These are phyloP conservation scores for Oncorhynchus nerka DNA, from an alignment of 2,113 vertebrate species.

Conservation along the genomic window DNA sequence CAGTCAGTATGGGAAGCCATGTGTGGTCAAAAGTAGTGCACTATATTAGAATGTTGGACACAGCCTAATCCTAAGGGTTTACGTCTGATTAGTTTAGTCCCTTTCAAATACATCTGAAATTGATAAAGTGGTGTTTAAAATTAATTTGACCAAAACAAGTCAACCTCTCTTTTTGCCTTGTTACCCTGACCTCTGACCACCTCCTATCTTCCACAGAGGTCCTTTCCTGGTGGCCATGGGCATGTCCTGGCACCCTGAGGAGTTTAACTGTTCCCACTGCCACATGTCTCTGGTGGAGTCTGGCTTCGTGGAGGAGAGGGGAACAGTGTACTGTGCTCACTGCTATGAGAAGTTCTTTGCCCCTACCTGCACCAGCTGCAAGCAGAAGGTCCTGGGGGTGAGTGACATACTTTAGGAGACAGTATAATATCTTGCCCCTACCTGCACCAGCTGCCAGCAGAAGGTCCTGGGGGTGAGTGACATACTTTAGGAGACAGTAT, in stretches of 20 bases:
- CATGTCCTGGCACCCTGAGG: conserved; percentile 96
- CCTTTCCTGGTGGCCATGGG: conserved; percentile 96
- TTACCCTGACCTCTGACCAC: neutral
- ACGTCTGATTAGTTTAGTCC: too few relatives aligned
- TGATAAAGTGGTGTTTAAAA: too few relatives aligned
- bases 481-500: too few relatives aligned
- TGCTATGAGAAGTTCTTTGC: conserved; percentile 97
- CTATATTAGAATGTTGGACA: conserved; percentile 3
- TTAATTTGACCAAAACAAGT: too few relatives aligned
- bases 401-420: conserved; percentile 51
- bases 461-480: too few relatives aligned
- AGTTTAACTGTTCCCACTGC: conserved; percentile 92
- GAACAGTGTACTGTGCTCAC: conserved; percentile 84
- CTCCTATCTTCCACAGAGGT: conserved; percentile 75
- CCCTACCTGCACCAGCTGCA: conserved; percentile 86
- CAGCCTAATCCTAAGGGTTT: neutral
- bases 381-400: conserved; percentile 93
- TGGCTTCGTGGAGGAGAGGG: conserved; percentile 93
- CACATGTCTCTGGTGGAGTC: conserved; percentile 85
- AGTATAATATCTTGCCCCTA: too few relatives aligned
- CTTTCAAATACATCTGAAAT: too few relatives aligned
- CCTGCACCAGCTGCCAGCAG: too few relatives aligned
- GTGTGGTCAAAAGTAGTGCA: too few relatives aligned
- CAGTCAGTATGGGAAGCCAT: too few relatives aligned
- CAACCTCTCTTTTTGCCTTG: too few relatives aligned